Evolutionary conservation across 2,113 vertebrate genomes (phyloP).

Genomic region (Cygnus buccinator): DNA sequence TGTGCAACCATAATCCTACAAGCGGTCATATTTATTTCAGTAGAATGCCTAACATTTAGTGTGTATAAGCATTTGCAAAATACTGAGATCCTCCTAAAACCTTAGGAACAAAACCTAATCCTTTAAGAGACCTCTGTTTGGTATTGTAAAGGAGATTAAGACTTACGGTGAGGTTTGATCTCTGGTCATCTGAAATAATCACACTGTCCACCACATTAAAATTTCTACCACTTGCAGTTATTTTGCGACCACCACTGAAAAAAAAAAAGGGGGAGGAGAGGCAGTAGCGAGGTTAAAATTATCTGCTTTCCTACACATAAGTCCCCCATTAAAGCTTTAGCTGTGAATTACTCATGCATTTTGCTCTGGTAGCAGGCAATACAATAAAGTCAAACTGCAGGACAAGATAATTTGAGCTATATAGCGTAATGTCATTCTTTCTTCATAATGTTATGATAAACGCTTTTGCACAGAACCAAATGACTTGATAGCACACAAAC

Average conservation of each 20-base stretch:
- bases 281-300: background rate
- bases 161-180: constrained; percentile 74
- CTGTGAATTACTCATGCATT: background rate
- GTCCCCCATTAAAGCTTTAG: background rate
- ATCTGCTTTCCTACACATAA: background rate
- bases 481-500: background rate
- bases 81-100: background rate
- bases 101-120: background rate
- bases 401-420: background rate
- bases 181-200: constrained; percentile 76
- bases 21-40: background rate
- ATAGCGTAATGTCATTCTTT: background rate
- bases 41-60: background rate
- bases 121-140: background rate
- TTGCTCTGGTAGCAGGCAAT: background rate
- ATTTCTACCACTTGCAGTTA: constrained; percentile 80
- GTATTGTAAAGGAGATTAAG: background rate
- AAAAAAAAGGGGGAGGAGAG: background rate
- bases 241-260: constrained; percentile 85
- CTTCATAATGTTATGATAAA: background rate
- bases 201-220: constrained; percentile 84
- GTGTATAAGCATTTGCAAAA: background rate
- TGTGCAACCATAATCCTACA: background rate
- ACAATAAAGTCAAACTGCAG: background rate
- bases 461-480: background rate